Base-by-base conservation (phyloP, 2,113 vertebrate genomes). In the Takifugu bimaculatus region DNA sequence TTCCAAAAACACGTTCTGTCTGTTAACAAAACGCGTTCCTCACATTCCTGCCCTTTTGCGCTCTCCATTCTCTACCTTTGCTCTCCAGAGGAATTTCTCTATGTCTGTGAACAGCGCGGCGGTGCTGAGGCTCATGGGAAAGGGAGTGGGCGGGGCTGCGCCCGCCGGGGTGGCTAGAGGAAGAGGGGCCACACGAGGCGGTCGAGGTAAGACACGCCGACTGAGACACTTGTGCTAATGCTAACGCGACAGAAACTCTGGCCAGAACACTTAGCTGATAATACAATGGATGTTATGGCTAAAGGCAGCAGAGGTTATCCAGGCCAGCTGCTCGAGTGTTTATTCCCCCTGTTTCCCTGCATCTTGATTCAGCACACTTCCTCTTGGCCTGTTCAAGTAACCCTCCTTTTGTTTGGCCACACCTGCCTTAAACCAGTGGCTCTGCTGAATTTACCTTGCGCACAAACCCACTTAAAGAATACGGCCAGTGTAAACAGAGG, bases 31-130 rank as follows among this genome's bases (percentile, higher is more conserved):
- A 63, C 42, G 67, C 61, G 29, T 32, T 32, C 7, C 70, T 74
- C 54, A 35, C 72, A 79, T 89, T 72, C 65, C 71, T 84, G 39
- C 79, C 77, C 74, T 85, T 60, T 53, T 55, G 15, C 66, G 69
- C 26, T 59, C 65, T 74, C 61, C 49, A 35, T 65, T 71, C 66
- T 68, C 65, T 47, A 14, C 25, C 44, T 13, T 12, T 45, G 12
- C 26, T 3, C 57, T 56, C 59, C n/a, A 48, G 94, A 92, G 94
- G 84, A 96, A 96, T 88, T 96, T 96, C 91, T 96, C 94, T 84
- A 93, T 96, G 91, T 96, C 94, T 58, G 93, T 96, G 88, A 96
- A 96, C 88, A 96, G 94, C 54, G 93, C 94, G 84, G 94, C 94
- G 5, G 94, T 96, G 82, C 90, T 96, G 78, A 92, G 94, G 87